Evolutionary conservation across 1,140 invertebrate genomes (phyloP).

Genomic region (Heliconius melpomene): DNA sequence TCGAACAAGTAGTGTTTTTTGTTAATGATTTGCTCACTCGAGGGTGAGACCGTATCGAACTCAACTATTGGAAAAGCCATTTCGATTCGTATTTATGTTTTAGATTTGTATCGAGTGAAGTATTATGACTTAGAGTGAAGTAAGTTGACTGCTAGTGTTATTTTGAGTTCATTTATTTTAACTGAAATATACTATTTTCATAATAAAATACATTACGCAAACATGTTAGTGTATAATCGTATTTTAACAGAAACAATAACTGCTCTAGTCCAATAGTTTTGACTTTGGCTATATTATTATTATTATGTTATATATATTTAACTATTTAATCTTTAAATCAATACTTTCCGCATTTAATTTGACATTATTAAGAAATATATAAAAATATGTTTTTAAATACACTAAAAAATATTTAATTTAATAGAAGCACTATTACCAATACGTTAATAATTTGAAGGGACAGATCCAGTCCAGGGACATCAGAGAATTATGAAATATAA

Average conservation of each 20-base stretch:
- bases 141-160: conserved; percentile 12
- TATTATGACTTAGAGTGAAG: conserved; percentile 23
- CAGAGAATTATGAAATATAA: too few species aligned
- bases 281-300: too few species aligned
- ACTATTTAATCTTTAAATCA: too few species aligned
- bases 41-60: conserved; percentile 34
- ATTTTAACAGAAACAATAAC: background rate
- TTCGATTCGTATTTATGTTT: conserved; percentile 40
- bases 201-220: background rate
- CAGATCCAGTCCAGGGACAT: too few species aligned
- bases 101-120: conserved; percentile 32
- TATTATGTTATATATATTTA: too few species aligned
- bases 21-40: conserved; percentile 22
- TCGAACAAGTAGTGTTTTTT: background rate
- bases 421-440: too few species aligned
- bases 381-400: too few species aligned
- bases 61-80: conserved; percentile 54
- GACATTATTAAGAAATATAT: too few species aligned
- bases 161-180: background rate
- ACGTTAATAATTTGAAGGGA: too few species aligned
- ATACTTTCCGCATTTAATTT: too few species aligned
- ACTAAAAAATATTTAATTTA: too few species aligned
- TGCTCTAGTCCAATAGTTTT: background rate
- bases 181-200: background rate
- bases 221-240: background rate